These are phyloP conservation scores for Graptemys geographica DNA, from an alignment of 2,797 vertebrate species.

Conservation along the genomic window DNA sequence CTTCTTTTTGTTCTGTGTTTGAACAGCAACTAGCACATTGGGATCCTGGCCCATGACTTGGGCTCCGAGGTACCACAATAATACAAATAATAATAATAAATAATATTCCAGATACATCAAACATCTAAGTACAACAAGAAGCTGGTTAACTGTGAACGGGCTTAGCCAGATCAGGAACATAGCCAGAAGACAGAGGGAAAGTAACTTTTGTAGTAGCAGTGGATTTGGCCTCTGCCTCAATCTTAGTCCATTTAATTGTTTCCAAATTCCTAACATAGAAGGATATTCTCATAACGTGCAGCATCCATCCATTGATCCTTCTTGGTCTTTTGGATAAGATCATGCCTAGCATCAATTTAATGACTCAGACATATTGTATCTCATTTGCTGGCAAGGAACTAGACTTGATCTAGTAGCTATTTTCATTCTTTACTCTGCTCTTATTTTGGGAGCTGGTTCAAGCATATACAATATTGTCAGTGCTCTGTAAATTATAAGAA, in stretches of 20 bases:
- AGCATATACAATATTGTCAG: background rate
- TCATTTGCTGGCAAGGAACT: fast-evolving
- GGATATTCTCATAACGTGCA: fast-evolving
- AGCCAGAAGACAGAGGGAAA: fast-evolving
- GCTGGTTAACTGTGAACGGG: fast-evolving
- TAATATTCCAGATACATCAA: background rate
- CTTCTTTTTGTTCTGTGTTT: too few species aligned
- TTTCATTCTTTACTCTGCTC: background rate
- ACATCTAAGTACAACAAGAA: background rate
- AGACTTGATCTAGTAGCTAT: background rate
- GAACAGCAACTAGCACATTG: too few species aligned
- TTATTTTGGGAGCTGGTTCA: background rate
- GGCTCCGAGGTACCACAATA: too few species aligned
- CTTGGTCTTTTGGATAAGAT: background rate
- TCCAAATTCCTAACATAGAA: fast-evolving
- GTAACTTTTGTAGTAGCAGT: fast-evolving
- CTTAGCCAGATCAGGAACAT: fast-evolving
- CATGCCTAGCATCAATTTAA: fast-evolving
- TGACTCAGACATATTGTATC: fast-evolving
- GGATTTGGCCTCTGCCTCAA: fast-evolving
- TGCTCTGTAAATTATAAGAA: too few species aligned
- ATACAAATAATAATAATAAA: too few species aligned
- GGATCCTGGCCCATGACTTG: too few species aligned
- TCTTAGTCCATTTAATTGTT: fast-evolving
- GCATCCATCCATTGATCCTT: fast-evolving